Evolutionary conservation across 92 coral and sea anemone species (phyloP).

Genomic region (Phenganax marumi): DNA sequence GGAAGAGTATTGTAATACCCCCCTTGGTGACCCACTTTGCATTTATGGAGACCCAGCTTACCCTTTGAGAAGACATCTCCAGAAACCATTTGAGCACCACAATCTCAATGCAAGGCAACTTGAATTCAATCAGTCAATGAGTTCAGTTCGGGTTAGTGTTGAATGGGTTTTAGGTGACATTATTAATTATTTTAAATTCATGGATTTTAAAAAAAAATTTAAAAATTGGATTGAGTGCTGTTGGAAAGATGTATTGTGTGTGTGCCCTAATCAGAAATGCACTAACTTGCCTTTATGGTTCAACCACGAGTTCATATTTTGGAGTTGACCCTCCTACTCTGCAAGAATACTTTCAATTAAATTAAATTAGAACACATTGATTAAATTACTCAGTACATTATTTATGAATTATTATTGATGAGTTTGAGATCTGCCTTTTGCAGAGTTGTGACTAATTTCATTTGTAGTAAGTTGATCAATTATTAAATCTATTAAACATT

Average conservation of each 20-base stretch:
- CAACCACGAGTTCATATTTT: not conserved
- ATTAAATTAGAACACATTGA: not conserved
- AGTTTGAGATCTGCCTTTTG: too few relatives aligned
- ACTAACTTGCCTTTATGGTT: slow-evolving; percentile 7
- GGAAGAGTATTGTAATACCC: not conserved
- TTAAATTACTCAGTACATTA: too few relatives aligned
- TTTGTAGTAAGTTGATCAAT: not conserved
- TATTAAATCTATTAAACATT: not conserved
- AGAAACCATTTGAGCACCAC: slow-evolving; percentile 3
- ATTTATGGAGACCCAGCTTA: slow-evolving; percentile 18
- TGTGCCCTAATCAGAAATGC: not conserved
- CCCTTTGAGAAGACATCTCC: slow-evolving; percentile 1
- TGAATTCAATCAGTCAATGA: not conserved
- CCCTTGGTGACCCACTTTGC: not conserved
- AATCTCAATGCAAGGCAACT: not conserved
- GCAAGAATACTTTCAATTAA: slow-evolving; percentile 4
- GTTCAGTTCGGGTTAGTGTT: not conserved
- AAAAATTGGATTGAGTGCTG: slow-evolving; percentile 10
- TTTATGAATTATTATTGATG: too few relatives aligned
- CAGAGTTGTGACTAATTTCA: too few relatives aligned
- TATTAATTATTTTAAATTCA: not conserved
- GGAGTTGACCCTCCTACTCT: slow-evolving; percentile 3
- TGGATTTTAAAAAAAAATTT: not conserved
- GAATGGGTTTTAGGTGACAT: slow-evolving; percentile 11
- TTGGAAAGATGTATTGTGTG: not conserved